These are phyloP conservation scores for Myioborus miniatus DNA, from an alignment of 2,797 vertebrate species.

Conservation along the genomic window DNA sequence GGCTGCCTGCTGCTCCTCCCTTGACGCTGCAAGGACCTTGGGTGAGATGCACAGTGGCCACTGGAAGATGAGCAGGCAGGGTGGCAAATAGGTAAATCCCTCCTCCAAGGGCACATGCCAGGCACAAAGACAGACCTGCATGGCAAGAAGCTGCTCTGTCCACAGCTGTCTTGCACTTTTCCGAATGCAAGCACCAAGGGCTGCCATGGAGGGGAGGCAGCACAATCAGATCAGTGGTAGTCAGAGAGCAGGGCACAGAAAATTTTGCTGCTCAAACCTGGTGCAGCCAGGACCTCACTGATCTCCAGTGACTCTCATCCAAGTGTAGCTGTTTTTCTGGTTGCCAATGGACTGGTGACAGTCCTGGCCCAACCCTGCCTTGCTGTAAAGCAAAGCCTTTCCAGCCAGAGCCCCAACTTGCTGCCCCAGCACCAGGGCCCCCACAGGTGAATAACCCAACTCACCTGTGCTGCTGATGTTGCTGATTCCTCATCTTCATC, in stretches of 20 bases:
- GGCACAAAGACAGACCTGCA: neutral
- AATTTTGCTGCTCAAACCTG: neutral
- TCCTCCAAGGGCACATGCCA: neutral
- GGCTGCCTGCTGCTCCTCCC: neutral
- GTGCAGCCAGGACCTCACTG: neutral
- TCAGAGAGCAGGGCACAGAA: neutral
- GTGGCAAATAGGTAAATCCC: neutral
- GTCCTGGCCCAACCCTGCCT: neutral
- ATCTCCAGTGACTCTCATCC: neutral
- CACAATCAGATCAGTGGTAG: neutral
- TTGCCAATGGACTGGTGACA: neutral
- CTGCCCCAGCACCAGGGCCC: neutral
- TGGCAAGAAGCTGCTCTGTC: neutral
- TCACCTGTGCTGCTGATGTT: conserved; percentile 84
- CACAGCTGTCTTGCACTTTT: neutral
- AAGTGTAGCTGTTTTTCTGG: neutral
- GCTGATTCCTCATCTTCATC: conserved; percentile 94
- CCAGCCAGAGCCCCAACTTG: neutral
- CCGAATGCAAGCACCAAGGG: neutral
- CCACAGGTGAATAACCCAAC: fast-evolving
- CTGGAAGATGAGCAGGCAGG: neutral
- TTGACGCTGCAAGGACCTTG: neutral
- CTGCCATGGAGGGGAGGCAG: neutral
- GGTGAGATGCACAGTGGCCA: neutral
- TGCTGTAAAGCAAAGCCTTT: neutral